Base-by-base conservation (phyloP, 2,113 vertebrate genomes). In the Pedionomus torquatus region DNA sequence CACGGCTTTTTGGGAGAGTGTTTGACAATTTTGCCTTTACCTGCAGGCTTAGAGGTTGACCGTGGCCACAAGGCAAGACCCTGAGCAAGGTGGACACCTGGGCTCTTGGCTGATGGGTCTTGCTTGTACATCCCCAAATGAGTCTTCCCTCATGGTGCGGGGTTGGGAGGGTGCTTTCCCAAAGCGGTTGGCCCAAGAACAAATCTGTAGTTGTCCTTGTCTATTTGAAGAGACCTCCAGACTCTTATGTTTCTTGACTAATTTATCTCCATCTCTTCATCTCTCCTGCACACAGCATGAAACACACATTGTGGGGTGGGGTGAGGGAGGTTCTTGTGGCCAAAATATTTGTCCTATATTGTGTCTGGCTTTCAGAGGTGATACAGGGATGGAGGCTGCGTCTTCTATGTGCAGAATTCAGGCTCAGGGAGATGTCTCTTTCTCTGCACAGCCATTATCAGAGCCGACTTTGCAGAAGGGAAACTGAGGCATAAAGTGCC, bases 241-340 rank as follows among this genome's bases (percentile, higher is more conserved):
- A 24, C 15, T 76, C 49, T 43, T 46, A 49, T n/a, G 48, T 54
- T 10, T 55, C 35, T 23, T 66, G 13, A 11, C 60, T 23, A 51
- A 21, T 51, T 76, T 55, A 37, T 31, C 55, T 63, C 43, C 24
- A 8, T 14, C 61, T 71, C 60, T 15, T 63, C 37, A 5, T 41
- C 17, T 52, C 28, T 88, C 7, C 82, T 66, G 14, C 31, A 88
- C 17, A 37, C 11, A 69, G 7, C 20, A 17, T 8, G 48, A 60
- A 39, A 28, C 2, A 3, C 66, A 14, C 9, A 1, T 13, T 18
- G 10, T 0, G 4, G 11, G 1, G 49, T n/a, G 49, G 49, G 49
- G 51, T 1, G 9, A 6, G 1, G n/a, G n/a, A n/a, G 1, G 0
- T 15, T 83, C n/a, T 17, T 52, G 9, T 44, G n/a, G 9, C 37